phyloP scores from a whole-genome alignment of 2,797 vertebrate species.

The Taenioides sp. region DNA sequence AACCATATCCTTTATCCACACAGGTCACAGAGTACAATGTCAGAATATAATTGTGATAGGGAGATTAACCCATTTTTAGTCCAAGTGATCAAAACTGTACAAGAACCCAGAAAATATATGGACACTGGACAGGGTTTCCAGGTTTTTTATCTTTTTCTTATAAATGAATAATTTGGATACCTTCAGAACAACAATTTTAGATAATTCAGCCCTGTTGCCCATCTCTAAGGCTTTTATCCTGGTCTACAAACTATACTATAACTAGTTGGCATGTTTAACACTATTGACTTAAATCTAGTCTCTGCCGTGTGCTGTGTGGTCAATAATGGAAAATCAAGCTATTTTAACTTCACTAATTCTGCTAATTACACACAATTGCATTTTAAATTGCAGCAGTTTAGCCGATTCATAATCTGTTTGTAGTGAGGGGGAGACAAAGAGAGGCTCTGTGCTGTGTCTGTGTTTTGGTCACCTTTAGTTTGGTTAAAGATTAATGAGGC shows the following conservation, averaged over 20 bases:
- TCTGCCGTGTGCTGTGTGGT: not conserved
- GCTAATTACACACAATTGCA: not conserved
- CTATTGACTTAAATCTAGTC: not conserved
- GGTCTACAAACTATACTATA: not conserved
- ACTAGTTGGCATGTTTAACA: not conserved
- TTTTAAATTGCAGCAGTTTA: not conserved
- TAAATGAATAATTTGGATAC: too few relatives aligned
- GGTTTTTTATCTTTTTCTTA: too few relatives aligned
- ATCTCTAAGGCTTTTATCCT: not conserved
- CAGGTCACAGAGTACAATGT: too few relatives aligned
- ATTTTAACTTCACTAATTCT: slow-evolving; percentile 1
- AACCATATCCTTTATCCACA: too few relatives aligned
- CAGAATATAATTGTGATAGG: too few relatives aligned
- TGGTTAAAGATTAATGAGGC: slow-evolving; percentile 12
- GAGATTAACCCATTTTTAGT: too few relatives aligned
- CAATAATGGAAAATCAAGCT: slow-evolving; percentile 3
- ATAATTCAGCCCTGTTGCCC: not conserved
- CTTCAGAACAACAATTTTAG: too few relatives aligned
- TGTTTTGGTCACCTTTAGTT: slow-evolving; percentile 5
- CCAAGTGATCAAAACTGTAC: too few relatives aligned
- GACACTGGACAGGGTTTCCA: too few relatives aligned
- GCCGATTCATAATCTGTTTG: not conserved
- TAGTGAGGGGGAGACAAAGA: not conserved
- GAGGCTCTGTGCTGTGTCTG: not conserved
- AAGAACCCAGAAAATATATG: not conserved